Base-by-base conservation (phyloP, 2,797 vertebrate species). In the Gadopsis marmoratus region DNA sequence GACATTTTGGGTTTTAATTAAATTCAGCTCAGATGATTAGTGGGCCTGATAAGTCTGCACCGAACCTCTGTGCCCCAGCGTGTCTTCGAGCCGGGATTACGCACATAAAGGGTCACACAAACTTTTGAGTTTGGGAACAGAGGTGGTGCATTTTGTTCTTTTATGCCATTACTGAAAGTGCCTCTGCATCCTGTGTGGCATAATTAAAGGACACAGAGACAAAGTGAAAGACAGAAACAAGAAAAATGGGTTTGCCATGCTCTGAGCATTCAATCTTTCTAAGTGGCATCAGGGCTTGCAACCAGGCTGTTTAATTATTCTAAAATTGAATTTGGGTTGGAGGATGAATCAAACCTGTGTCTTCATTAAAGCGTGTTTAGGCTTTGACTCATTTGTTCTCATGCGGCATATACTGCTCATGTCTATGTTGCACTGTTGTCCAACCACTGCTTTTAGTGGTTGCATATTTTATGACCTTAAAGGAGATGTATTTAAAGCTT, bases 1-100 rank as follows among this genome's bases (percentile, higher is more conserved):
- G 91, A 86, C 83, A 89, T 92, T 90, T 87, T 68, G 21, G 59
- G 55, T 85, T 92, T 87, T 90, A 93, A 94, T 93, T 88, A 90
- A 83, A 86, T 81, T 86, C 71, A 71, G 78, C 76, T 83, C 60
- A 59, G 80, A 86, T 90, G 85, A 93, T 93, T 87, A 85, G 76
- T 68, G 71, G 47, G 68, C 62, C 75, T 71, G 79, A 86, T 88
- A 86, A 88, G 74, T 76, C 80, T 81, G 60, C 48, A 21, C 59
- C 76, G 68, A 83, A 58, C 79, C 76, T 69, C 63, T 56, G 56
- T 59, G 64, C 35, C 82, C 65, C 7, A 13, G 39, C 13, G 19
- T 81, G 78, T 67, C 71, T 78, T 74, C 21, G 12, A 66, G 79
- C 74, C 78, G 75, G 78, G 78, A 41, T 69, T n/a, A 74, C 43